Percentiles rank a stretch among this genome's conserved stretches.
Conservation (phyloP, 2,797 vertebrate genomes). For the Orientallactaga sibirica region DNA sequence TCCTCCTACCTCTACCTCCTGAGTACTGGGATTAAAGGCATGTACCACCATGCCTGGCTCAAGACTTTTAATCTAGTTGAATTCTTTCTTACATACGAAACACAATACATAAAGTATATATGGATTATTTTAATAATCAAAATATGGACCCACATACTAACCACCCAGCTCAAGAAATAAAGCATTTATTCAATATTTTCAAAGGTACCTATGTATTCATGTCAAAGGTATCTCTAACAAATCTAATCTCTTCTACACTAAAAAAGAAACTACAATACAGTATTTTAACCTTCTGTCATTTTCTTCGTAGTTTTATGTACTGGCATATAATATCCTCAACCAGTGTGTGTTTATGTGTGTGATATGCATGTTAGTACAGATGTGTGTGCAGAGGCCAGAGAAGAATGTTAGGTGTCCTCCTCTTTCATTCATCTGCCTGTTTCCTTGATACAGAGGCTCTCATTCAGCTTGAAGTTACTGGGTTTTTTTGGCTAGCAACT, state of each 20-base stretch:
- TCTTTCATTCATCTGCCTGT: no score
- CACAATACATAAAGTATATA: neutral
- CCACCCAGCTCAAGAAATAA: slow-evolving; percentile 11
- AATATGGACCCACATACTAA: neutral
- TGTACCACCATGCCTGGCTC: no score
- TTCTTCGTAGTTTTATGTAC: neutral
- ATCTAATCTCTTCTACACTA: neutral
- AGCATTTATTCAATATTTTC: neutral
- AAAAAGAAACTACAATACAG: slow-evolving; percentile 8
- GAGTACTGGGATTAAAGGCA: no score
- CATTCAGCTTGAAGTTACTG: no score
- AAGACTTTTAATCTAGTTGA: neutral
- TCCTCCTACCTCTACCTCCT: no score
- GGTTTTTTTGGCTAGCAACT: neutral
- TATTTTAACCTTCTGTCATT: slow-evolving; percentile 19
- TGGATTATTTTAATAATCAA: slow-evolving; percentile 28
- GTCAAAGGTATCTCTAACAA: neutral
- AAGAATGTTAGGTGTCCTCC: no score
- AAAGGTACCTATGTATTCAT: neutral
- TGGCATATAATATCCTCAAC: neutral
- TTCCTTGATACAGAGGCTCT: no score
- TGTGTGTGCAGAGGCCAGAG: no score
- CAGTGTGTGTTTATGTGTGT: neutral
- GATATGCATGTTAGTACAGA: no score
- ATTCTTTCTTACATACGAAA: slow-evolving; percentile 40